Evolutionary conservation across 2,888 invertebrate species (phyloP).

Genomic region (Gerris lacustris): DNA sequence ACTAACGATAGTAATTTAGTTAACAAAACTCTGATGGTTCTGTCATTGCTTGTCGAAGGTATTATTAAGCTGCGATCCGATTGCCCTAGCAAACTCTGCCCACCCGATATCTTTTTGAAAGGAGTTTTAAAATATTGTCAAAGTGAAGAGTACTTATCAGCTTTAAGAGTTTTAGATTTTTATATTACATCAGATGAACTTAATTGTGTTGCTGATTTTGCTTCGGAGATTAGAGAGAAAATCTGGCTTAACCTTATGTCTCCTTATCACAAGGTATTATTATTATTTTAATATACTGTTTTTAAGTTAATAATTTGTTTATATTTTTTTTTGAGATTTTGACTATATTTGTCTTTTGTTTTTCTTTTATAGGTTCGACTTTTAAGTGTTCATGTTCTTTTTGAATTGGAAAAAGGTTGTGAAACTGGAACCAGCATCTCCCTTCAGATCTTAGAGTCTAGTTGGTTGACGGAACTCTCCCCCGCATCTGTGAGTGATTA

Average conservation of each 20-base stretch:
- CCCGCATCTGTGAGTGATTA: slow-evolving; percentile 64
- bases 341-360: slow-evolving; percentile 15
- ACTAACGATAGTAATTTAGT: not conserved
- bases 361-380: slow-evolving; percentile 48
- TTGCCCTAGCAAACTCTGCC: slow-evolving; percentile 14
- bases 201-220: slow-evolving; percentile 33
- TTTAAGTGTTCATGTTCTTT: slow-evolving; percentile 59
- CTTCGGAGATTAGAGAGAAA: slow-evolving; percentile 39
- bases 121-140: slow-evolving; percentile 14
- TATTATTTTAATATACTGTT: no score
- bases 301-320: no score
- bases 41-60: slow-evolving; percentile 18
- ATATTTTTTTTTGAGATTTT: not conserved
- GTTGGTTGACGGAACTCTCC: slow-evolving; percentile 57
- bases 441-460: slow-evolving; percentile 45
- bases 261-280: slow-evolving; percentile 51
- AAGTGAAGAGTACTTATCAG: slow-evolving; percentile 28
- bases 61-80: slow-evolving; percentile 19
- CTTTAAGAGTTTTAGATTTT: slow-evolving; percentile 45
- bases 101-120: slow-evolving; percentile 18
- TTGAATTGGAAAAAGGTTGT: slow-evolving; percentile 49
- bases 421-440: slow-evolving; percentile 17
- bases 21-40: slow-evolving; percentile 10
- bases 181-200: slow-evolving; percentile 41
- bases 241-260: slow-evolving; percentile 50